Conservation (phyloP, 2,888 invertebrate species). For the Schrankia costaestrigalis region DNA sequence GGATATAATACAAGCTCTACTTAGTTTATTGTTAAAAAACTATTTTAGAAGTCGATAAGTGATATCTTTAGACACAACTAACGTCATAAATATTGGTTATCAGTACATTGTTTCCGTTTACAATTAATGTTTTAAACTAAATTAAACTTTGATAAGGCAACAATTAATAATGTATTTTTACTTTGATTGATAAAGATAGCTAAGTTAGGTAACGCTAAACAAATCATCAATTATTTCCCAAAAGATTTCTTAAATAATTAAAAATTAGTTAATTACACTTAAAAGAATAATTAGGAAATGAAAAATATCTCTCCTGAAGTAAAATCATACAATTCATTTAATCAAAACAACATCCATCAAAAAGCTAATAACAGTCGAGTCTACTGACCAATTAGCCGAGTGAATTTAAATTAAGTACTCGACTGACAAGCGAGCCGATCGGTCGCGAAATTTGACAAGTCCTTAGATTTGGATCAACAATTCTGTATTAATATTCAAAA, state of each 20-base stretch:
- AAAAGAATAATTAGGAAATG: background rate
- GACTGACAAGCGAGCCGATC: constrained; percentile 36
- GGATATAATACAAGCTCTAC: too few relatives aligned
- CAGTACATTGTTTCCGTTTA: too few relatives aligned
- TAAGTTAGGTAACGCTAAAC: too few relatives aligned
- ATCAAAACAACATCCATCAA: constrained; percentile 41
- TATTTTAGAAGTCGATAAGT: too few relatives aligned
- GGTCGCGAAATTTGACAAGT: constrained; percentile 43
- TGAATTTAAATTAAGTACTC: constrained; percentile 47
- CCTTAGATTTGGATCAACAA: constrained; percentile 34
- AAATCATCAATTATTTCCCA: background rate
- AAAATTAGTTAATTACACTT: background rate
- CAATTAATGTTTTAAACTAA: too few relatives aligned
- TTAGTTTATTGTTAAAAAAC: too few relatives aligned
- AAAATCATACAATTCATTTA: constrained; percentile 27
- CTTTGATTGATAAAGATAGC: too few relatives aligned
- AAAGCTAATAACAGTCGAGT: constrained; percentile 40
- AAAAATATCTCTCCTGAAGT: constrained; percentile 3
- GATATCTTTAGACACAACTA: too few relatives aligned
- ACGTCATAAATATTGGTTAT: too few relatives aligned
- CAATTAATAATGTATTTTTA: too few relatives aligned
- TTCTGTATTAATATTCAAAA: constrained; percentile 22
- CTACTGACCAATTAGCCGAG: constrained; percentile 41
- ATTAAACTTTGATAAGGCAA: too few relatives aligned
- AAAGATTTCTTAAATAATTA: background rate